phyloP scores from a whole-genome alignment of 2,797 vertebrate genomes.

The Tangara arthus region DNA sequence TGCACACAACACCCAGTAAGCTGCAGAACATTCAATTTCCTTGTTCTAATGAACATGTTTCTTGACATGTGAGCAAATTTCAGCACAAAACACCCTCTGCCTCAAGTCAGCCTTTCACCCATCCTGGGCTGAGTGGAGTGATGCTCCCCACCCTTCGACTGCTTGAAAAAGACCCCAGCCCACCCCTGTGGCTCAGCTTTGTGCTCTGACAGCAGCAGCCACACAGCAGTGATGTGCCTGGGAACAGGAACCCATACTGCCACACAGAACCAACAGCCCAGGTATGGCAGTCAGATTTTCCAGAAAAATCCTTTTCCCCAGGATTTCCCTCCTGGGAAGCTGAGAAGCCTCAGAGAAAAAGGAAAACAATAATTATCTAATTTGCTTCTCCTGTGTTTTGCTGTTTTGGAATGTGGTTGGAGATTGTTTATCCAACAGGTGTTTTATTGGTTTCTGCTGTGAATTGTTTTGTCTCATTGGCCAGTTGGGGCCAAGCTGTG shows the following conservation, averaged over 20 bases:
- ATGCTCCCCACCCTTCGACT: neutral
- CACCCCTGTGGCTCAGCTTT: neutral
- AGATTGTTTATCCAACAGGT: no score
- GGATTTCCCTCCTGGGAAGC: no score
- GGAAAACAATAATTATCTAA: no score
- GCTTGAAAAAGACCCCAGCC: neutral
- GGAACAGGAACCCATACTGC: neutral
- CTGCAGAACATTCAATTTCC: neutral
- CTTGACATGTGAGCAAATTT: neutral
- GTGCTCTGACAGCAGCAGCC: neutral
- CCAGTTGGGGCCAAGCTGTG: no score
- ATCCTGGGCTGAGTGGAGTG: neutral
- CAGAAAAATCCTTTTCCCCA: no score
- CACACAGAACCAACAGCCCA: neutral
- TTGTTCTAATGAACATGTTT: fast-evolving
- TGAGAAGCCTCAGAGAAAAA: no score
- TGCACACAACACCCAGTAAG: neutral
- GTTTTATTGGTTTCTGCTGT: no score
- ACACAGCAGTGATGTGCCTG: neutral
- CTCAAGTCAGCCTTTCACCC: neutral
- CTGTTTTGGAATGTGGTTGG: no score
- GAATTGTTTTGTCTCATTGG: no score
- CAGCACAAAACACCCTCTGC: neutral
- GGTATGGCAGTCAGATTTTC: no score
- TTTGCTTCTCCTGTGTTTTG: no score